Evolutionary conservation across 2,888 invertebrate species (phyloP), one percentile per base, ranked within the genome.

Genomic region (Lasioglossum leucozonium): DNA sequence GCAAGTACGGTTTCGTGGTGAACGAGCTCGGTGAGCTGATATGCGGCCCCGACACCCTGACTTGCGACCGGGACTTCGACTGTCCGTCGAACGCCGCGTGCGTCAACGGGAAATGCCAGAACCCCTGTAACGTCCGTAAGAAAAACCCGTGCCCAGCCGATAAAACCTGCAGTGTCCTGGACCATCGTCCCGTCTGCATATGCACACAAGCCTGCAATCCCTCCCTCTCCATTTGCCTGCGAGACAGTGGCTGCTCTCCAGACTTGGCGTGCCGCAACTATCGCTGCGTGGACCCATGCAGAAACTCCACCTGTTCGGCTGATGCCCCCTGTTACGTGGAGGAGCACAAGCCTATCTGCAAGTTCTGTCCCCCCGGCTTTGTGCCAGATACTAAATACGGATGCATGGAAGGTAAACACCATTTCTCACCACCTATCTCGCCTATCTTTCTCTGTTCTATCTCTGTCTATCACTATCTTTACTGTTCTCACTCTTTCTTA

Each of bases 281-380:
- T 95, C 97, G 98, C 96, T 98, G 98, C 95, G 97, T 98, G 96
- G 98, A 98, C 96, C 98, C 98, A 91, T 98, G 98, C 96, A 96
- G 96, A 95, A 97, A 97, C 94, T 97, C 97, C 94, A 97, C 97
- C 95, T 98, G 98, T 96, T 97, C 98, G 93, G 96, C 96, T 93
- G 97, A 97, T 94, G 97, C 98, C 92, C 98, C 98, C 93, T 99
- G 99, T 96, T 97, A 97, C 96, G 98, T 98, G 93, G 98, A 98
- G 97, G 98, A 98, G 95, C 99, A 99, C 96, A 98, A 97, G 96
- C 98, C 98, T 93, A 97, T 98, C 95, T 99, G 99, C 97, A 98
- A 98, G 97, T 98, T 98, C 97, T 99, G 99, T 96, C 98, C 98
- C 95, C 97, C 97, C 95, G 99, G 98, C 96, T 98, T 97, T 96